phyloP scores from a whole-genome alignment of 2,113 vertebrate species.

The Onychorhynchus coronatus region DNA sequence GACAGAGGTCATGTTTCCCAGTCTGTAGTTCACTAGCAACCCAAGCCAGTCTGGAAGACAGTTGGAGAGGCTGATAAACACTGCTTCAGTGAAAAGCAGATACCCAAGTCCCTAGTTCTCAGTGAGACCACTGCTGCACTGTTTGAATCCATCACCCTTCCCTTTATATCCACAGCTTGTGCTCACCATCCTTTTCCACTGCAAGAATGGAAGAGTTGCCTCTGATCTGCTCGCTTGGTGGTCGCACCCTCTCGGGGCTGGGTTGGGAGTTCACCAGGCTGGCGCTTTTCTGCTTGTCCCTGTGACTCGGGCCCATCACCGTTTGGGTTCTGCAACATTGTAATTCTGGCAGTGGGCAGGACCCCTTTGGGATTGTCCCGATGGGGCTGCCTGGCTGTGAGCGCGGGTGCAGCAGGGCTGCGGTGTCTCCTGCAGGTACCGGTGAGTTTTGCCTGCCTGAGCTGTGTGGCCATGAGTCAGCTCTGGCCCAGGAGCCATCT shows the following conservation, averaged over 20 bases:
- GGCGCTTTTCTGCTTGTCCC: not conserved
- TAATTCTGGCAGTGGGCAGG: not conserved
- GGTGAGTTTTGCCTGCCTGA: not conserved
- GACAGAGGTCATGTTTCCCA: not conserved
- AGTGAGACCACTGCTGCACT: not conserved
- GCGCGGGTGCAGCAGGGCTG: not conserved
- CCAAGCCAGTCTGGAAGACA: not conserved
- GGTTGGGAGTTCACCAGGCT: not conserved
- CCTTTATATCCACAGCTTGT: not conserved
- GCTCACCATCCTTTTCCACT: not conserved
- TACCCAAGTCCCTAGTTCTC: not conserved
- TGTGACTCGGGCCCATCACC: not conserved
- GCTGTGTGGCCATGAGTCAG: conserved; percentile 41
- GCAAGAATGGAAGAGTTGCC: not conserved
- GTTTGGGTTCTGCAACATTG: not conserved
- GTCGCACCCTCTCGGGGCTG: not conserved
- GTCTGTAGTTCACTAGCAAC: not conserved
- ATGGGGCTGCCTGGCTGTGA: not conserved
- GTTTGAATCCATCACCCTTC: not conserved
- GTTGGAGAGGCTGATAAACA: not conserved
- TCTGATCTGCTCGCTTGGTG: not conserved
- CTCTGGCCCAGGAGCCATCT: conserved; percentile 32
- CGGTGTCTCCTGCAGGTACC: not conserved
- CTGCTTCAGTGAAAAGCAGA: not conserved
- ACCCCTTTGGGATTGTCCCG: not conserved